Evolutionary conservation across 2,797 vertebrate genomes (phyloP).

Genomic region (Centropyge bicolor): DNA sequence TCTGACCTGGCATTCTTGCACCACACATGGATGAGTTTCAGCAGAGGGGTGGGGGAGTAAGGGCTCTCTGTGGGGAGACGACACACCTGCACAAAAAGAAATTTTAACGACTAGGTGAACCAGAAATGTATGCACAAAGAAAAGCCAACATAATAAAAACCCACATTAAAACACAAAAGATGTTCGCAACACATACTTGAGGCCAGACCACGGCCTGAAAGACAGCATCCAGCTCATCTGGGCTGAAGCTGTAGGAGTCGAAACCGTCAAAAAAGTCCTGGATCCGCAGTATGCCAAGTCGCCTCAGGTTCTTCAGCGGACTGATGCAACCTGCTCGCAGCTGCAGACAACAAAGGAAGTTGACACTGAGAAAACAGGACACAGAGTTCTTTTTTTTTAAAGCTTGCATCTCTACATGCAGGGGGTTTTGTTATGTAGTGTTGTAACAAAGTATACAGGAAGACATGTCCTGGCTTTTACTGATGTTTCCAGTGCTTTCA

Average conservation of each 20-base stretch:
- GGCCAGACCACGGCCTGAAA: conserved; percentile 94
- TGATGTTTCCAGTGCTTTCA: neutral
- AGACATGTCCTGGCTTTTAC: neutral
- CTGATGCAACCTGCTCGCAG: conserved; percentile 90
- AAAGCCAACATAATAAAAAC: neutral
- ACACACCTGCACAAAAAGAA: conserved; percentile 84
- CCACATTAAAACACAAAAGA: fast-evolving
- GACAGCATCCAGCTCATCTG: conserved; percentile 92
- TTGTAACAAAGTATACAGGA: neutral
- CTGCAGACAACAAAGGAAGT: conserved; percentile 71
- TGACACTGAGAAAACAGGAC: neutral
- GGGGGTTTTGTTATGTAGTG: neutral
- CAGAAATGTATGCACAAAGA: fast-evolving
- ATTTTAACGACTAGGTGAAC: neutral
- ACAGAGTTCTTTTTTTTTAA: neutral
- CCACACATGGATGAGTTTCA: conserved; percentile 95
- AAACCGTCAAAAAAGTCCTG: conserved; percentile 92
- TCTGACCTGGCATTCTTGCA: conserved; percentile 92
- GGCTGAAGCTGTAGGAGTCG: conserved; percentile 90
- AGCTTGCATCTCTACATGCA: neutral
- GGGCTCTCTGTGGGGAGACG: conserved; percentile 93
- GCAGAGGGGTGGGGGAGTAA: conserved; percentile 93
- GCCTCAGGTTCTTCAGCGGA: conserved; percentile 94
- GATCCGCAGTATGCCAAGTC: conserved; percentile 91
- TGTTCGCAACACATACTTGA: conserved; percentile 84